Conservation (phyloP, 2,888 invertebrate species). For the Platycheirus albimanus region DNA sequence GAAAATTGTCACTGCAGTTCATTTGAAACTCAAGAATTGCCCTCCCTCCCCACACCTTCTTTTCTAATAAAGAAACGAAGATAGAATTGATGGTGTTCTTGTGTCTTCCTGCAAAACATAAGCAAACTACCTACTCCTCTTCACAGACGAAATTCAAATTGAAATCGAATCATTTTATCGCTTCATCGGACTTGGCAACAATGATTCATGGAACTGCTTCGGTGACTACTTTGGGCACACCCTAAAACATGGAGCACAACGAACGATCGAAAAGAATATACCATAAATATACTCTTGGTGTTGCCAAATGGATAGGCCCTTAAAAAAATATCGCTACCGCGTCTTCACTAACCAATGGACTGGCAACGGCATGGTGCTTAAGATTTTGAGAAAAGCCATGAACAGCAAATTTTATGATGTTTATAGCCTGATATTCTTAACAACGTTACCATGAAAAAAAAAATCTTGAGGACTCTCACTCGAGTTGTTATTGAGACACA, state of each 20-base stretch:
- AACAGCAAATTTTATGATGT: slow-evolving; percentile 53
- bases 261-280: slow-evolving; percentile 30
- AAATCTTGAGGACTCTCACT: slow-evolving; percentile 42
- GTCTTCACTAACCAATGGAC: slow-evolving; percentile 50
- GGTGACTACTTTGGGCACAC: slow-evolving; percentile 43
- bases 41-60: slow-evolving; percentile 13
- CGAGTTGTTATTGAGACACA: slow-evolving; percentile 51
- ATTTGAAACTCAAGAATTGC: slow-evolving; percentile 47
- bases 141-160: slow-evolving; percentile 57
- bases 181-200: slow-evolving; percentile 63
- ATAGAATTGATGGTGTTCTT: slow-evolving; percentile 39
- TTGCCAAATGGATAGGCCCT: slow-evolving; percentile 21
- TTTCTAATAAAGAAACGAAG: not conserved
- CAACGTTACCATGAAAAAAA: slow-evolving; percentile 2
- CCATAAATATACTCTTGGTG: slow-evolving; percentile 12
- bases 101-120: slow-evolving; percentile 18
- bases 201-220: slow-evolving; percentile 62
- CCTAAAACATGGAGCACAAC: slow-evolving; percentile 30
- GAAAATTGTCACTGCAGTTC: slow-evolving; percentile 68
- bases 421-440: slow-evolving; percentile 45
- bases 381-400: slow-evolving; percentile 41
- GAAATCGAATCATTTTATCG: slow-evolving; percentile 71
- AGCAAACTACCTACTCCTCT: not conserved
- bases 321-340: slow-evolving; percentile 40
- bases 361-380: slow-evolving; percentile 21